Evolutionary conservation across 2,797 vertebrate genomes (phyloP), one percentile per base, ranked within the genome.

Genomic region (Pagetopsis macropterus): DNA sequence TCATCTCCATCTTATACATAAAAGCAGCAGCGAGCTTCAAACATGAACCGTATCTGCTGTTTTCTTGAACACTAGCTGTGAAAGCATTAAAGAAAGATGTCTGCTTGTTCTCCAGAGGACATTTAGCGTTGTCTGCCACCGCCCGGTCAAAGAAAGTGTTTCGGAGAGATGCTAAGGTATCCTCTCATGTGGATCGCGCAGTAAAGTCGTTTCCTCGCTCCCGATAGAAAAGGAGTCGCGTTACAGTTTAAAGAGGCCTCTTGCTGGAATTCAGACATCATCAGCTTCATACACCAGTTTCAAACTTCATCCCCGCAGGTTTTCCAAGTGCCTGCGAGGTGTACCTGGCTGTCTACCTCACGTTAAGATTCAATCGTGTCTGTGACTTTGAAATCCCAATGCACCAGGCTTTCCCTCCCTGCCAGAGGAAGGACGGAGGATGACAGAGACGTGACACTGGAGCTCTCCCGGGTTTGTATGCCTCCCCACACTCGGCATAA

Each of bases 351-450:
- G 23, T 6, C 5, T 15, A 17, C 14, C 45, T 14, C 52, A 8
- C n/a, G 16, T 17, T 6, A 12, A 8, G 31, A n/a, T 54, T 11
- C 4, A n/a, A 14, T 13, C 1, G 15, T 21, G 4, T 44, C 19
- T 12, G 41, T 13, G 14, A 11, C 8, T 59, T 62, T 44, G 19
- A 46, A 71, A 61, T 13, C 46, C 17, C 19, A 6, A 37, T 37
- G 33, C 33, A 48, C 14, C 56, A 12, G 27, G 9, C 5, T 21
- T 40, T 40, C 58, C 14, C 37, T 50, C 19, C n/a, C 9, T 9
- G 48, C 9, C 23, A 49, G 57, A 74, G 40, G 63, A 70, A 21
- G 49, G 57, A 74, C 3, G 23, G 23, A 27, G 37, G 63, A 70
- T 37, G 37, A 41, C 48, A 43, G 21, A 31, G 41, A 2, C 13